Evolutionary conservation across 1,140 invertebrate species (phyloP), one percentile per base, ranked within the genome.

Genomic region (Anoplophora glabripennis): DNA sequence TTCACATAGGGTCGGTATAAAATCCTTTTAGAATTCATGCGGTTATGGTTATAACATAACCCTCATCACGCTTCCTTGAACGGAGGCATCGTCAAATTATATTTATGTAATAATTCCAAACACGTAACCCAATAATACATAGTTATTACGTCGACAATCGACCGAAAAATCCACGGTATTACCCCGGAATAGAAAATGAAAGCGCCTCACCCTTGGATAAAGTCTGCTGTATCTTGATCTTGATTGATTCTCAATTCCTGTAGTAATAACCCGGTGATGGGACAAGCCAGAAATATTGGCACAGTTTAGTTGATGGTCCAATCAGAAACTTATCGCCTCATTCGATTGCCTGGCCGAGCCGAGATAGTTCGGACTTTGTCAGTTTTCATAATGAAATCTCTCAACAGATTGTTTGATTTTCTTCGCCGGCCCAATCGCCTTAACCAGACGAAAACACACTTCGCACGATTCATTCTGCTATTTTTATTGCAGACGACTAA

Each of bases 191-290:
- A 21, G 49, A 44, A 48, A 59, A 59, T 59, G 57, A 62, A 41
- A 47, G 52, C 37, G 40, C n/a, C 15, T 41, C 40, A 12, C 40
- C 15, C 37, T 41, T 44, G 52, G 47, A 53, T 53, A 47, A 46
- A 59, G 49, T 46, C 57, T 55, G 59, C 51, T 58, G 63, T 67
- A 64, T 65, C 63, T 65, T 56, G 65, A 67, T 67, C 65, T 67
- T 67, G 65, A 67, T 67, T 67, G 65, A 67, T 67, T 67, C 55
- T 48, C 63, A 59, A 67, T 64, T 67, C 65, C 59, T 67, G 65
- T 58, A 48, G 62, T 61, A 64, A 67, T 67, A 67, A 61, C 52
- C 53, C 40, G 42, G 52, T 64, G 56, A 66, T 60, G 42, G 65
- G 47, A 37, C 49, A 57, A 57, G 57, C 59, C 37, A 59, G 58